Conservation (phyloP, 2,113 vertebrate genomes). For the Diglossa brunneiventris region DNA sequence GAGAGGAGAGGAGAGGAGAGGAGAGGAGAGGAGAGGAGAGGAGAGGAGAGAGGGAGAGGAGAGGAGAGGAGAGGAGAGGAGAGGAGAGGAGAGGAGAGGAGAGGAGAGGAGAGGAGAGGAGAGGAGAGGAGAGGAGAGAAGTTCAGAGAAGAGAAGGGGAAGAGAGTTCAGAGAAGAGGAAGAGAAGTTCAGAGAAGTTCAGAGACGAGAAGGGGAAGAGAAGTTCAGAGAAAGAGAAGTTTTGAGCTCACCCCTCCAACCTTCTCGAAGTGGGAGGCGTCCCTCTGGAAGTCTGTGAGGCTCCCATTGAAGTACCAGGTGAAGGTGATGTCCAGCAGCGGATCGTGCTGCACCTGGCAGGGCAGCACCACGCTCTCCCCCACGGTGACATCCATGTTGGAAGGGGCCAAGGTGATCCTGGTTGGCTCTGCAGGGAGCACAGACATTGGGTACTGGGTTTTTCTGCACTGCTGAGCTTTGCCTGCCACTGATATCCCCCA, state of each 20-base stretch:
- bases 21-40: fast-evolving
- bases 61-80: no score
- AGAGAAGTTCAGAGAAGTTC: no score
- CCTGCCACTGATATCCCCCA: neutral
- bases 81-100: no score
- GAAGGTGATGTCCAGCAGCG: slow-evolving; percentile 86
- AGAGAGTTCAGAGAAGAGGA: no score
- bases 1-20: no score
- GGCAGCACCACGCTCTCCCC: slow-evolving; percentile 92
- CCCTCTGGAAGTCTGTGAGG: slow-evolving; percentile 84
- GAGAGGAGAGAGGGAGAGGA: fast-evolving
- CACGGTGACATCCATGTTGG: slow-evolving; percentile 91
- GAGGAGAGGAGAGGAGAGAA: no score
- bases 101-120: no score
- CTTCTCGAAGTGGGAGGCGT: slow-evolving; percentile 88
- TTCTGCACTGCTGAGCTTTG: neutral
- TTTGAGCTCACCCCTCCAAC: slow-evolving; percentile 88
- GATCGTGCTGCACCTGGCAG: slow-evolving; percentile 90
- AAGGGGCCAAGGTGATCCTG: slow-evolving; percentile 86
- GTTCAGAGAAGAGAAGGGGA: no score
- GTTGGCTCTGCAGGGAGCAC: slow-evolving; percentile 84
- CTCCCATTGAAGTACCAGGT: slow-evolving; percentile 93
- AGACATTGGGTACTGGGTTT: neutral
- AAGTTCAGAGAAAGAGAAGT: neutral
- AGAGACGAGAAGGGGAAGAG: no score